Evolutionary conservation across 2,797 vertebrate species (phyloP).

Genomic region (Microctenopoma steveboyesi): DNA sequence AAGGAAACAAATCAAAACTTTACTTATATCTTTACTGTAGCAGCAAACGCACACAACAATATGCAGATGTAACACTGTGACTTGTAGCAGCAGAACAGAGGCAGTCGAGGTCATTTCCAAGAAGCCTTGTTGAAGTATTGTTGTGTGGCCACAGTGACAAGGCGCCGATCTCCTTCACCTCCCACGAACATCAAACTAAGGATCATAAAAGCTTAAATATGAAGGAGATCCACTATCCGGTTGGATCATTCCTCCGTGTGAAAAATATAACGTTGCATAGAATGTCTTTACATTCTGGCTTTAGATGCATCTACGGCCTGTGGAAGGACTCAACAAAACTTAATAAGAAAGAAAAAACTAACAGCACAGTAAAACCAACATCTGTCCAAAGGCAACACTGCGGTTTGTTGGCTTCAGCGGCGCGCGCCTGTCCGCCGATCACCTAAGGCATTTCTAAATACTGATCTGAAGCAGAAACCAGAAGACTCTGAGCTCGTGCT

Average conservation of each 20-base stretch:
- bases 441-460: slow-evolving; percentile 34
- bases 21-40: slow-evolving; percentile 52
- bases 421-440: not conserved
- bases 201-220: slow-evolving; percentile 31
- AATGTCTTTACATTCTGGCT: slow-evolving; percentile 19
- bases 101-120: not conserved
- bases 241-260: not conserved
- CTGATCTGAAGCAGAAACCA: not conserved
- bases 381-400: slow-evolving; percentile 35
- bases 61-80: slow-evolving; percentile 42
- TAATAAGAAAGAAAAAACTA: not conserved
- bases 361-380: not conserved
- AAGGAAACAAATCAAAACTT: no score
- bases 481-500: slow-evolving; percentile 5
- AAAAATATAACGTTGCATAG: slow-evolving; percentile 31
- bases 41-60: slow-evolving; percentile 48
- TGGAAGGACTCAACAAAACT: slow-evolving; percentile 10
- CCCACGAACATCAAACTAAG: not conserved
- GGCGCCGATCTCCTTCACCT: slow-evolving; percentile 26
- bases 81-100: slow-evolving; percentile 40
- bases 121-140: slow-evolving; percentile 36
- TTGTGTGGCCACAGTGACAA: slow-evolving; percentile 34
- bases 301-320: not conserved
- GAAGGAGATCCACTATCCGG: slow-evolving; percentile 23
- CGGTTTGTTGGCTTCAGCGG: slow-evolving; percentile 26